Evolutionary conservation across 2,888 invertebrate genomes (phyloP), one percentile per base, ranked within the genome.

Genomic region (Diaprepes abbreviatus): DNA sequence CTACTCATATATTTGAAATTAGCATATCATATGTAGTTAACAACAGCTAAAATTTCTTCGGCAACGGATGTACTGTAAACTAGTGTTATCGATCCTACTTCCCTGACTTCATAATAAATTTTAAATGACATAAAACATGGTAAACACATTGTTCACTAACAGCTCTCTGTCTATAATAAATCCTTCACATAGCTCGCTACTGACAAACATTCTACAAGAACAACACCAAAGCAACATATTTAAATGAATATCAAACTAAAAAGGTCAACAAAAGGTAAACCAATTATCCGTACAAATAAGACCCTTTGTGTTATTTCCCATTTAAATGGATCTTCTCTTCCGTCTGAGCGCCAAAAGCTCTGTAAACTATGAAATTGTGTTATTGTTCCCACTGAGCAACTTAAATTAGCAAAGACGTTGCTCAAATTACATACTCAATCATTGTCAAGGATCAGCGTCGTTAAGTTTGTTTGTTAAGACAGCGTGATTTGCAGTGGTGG

Each of bases 391-490:
- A n/a, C 21, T 19, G 43, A 43, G 43, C n/a, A 21, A 43, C 43
- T 43, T 43, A 43, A 43, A 43, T 43, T 43, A 43, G 43, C 43
- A 10, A 43, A 43, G 43, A 43, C 43, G 43, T 19, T 43, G 43
- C 43, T 43, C 19, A 21, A 43, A 43, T 43, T 43, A 43, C 43
- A 43, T n/a, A 21, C 43, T 43, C 43, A 43, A 19, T 43, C 43
- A 43, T 43, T 43, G 19, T 43, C 43, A 43, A 43, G 14, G 43
- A 43, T 43, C 43, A 43, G n/a, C 21, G 21, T 10, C 21, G 19
- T n/a, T 43, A 43, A 10, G 21, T 43, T 21, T 43, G 43, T 43
- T 43, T 43, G 43, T 43, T 43, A 21, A 21, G 21, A 17, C 2
- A 6, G 19, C 9, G 16, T 19, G 9, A 6, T 40, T 21, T 21